Evolutionary conservation across 2,113 vertebrate species (phyloP).

Genomic region (Gila orcuttii): DNA sequence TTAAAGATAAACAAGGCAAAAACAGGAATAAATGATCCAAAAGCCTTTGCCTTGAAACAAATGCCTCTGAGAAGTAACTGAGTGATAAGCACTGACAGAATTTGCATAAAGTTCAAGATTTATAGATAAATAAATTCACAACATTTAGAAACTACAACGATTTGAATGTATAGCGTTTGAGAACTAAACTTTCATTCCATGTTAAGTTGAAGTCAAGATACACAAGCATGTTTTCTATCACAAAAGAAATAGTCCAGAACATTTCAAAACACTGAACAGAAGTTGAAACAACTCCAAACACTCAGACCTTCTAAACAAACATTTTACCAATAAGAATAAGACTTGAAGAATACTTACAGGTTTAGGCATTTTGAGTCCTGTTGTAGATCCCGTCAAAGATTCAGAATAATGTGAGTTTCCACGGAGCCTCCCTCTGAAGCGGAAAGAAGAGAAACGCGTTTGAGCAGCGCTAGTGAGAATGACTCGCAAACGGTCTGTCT

Average conservation of each 20-base stretch:
- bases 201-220: background rate
- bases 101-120: background rate
- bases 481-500: constrained; percentile 18
- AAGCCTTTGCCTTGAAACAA: background rate
- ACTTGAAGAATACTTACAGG: constrained; percentile 73
- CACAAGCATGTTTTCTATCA: background rate
- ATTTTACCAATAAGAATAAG: background rate
- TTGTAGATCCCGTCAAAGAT: constrained; percentile 49
- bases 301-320: background rate
- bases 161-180: background rate
- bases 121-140: background rate
- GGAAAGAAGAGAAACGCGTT: constrained; percentile 76
- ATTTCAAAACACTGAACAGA: background rate
- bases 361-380: constrained; percentile 83
- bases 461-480: constrained; percentile 60
- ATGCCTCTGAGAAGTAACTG: background rate
- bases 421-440: constrained; percentile 54
- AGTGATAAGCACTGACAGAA: background rate
- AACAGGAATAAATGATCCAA: background rate
- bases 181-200: background rate
- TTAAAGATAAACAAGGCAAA: background rate
- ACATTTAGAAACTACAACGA: background rate
- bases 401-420: constrained; percentile 35
- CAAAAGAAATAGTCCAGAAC: background rate
- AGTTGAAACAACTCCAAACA: background rate